Evolutionary conservation across 1,140 invertebrate species (phyloP).

Genomic region (Ostrea edulis): DNA sequence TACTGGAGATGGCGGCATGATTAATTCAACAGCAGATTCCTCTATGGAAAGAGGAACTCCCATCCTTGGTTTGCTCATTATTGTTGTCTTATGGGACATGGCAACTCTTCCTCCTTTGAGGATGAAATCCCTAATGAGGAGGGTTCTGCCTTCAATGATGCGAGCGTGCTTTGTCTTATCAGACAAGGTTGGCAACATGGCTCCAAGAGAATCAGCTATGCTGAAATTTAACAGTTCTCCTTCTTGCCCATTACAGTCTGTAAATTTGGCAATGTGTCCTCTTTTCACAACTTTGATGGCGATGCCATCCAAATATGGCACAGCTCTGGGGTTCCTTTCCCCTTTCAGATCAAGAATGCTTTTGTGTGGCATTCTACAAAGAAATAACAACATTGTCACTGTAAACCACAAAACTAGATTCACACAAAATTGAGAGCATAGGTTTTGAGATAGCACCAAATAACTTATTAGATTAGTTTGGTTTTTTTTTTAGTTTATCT

Average conservation of each 20-base stretch:
- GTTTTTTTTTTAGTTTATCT: too few species aligned
- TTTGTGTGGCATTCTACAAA: background rate
- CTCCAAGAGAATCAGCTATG: background rate
- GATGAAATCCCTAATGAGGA: background rate
- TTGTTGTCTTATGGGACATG: background rate
- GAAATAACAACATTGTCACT: background rate
- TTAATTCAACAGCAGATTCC: background rate
- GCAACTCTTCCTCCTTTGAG: background rate
- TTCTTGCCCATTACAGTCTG: background rate
- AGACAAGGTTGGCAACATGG: background rate
- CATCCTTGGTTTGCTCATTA: background rate
- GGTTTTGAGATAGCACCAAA: too few species aligned
- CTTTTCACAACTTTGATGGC: background rate
- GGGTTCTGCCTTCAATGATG: background rate
- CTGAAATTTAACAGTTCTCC: background rate
- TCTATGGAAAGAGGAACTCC: background rate
- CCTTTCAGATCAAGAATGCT: background rate
- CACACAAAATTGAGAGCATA: too few species aligned
- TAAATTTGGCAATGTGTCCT: background rate
- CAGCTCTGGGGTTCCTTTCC: background rate
- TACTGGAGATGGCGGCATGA: background rate
- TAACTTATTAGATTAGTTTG: too few species aligned
- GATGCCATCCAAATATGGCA: background rate
- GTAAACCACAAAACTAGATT: too few species aligned
- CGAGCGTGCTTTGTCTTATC: background rate